Evolutionary conservation across 2,888 invertebrate genomes (phyloP).

Genomic region (Pyralis farinalis): DNA sequence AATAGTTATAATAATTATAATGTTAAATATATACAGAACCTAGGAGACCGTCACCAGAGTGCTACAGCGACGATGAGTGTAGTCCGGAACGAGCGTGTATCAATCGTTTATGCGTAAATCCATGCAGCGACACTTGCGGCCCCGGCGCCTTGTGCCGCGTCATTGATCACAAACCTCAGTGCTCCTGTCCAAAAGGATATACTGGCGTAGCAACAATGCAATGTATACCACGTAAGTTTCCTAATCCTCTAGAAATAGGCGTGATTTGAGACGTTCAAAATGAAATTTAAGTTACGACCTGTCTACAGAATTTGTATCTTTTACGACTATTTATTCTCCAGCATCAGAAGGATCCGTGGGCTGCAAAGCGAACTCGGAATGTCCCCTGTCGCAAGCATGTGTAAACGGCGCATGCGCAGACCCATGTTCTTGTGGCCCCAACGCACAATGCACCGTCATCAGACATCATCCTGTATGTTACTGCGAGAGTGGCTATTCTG

Average conservation of each 20-base stretch:
- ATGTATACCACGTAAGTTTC: conserved; percentile 89
- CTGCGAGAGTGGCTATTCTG: conserved; percentile 91
- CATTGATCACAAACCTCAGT: conserved; percentile 87
- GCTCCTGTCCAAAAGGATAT: conserved; percentile 90
- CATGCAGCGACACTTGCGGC: conserved; percentile 89
- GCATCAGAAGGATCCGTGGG: conserved; percentile 81
- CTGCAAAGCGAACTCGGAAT: conserved; percentile 90
- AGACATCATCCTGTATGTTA: conserved; percentile 93
- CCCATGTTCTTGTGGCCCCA: conserved; percentile 92
- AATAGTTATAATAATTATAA: neutral
- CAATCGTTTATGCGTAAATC: conserved; percentile 89
- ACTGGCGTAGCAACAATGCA: conserved; percentile 86
- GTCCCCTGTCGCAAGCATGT: conserved; percentile 91
- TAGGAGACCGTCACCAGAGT: conserved; percentile 82
- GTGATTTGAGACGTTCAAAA: too few relatives aligned
- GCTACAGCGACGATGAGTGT: conserved; percentile 90
- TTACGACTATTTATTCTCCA: conserved; percentile 38
- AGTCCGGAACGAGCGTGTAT: conserved; percentile 86
- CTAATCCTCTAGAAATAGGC: too few relatives aligned
- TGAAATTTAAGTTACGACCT: too few relatives aligned
- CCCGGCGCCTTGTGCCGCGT: conserved; percentile 91
- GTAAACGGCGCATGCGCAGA: conserved; percentile 89
- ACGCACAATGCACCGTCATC: conserved; percentile 90
- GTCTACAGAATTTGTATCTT: too few relatives aligned
- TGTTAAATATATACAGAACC: conserved; percentile 47